These are phyloP conservation scores for Anagyrus pseudococci DNA, from an alignment of 2,888 invertebrate species.

Conservation along the genomic window DNA sequence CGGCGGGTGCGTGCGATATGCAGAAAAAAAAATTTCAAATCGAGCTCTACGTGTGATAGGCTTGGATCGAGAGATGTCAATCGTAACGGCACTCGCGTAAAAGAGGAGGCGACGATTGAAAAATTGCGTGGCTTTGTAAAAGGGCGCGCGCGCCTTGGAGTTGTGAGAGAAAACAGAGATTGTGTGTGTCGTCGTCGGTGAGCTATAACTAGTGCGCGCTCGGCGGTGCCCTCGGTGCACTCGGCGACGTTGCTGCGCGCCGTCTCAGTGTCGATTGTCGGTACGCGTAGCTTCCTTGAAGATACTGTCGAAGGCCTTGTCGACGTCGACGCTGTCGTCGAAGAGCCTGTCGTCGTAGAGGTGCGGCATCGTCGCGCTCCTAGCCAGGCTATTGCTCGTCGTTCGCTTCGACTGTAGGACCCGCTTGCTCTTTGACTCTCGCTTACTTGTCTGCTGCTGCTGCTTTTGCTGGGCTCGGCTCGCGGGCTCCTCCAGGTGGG, in stretches of 20 bases:
- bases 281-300: constrained; percentile 65
- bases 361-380: constrained; percentile 81
- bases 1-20: too few relatives aligned
- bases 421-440: constrained; percentile 25
- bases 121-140: too few relatives aligned
- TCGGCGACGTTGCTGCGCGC: too few relatives aligned
- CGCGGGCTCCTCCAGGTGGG: constrained; percentile 7
- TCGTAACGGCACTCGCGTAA: too few relatives aligned
- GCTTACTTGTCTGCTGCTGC: constrained; percentile 26
- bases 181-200: too few relatives aligned
- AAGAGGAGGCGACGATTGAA: neutral
- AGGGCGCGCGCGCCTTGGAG: too few relatives aligned
- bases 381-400: constrained; percentile 66
- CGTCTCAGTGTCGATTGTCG: constrained; percentile 41
- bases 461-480: constrained; percentile 43
- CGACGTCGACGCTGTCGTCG: constrained; percentile 81
- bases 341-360: constrained; percentile 65
- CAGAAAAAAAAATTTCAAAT: too few relatives aligned
- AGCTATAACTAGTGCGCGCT: constrained; percentile 12
- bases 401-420: constrained; percentile 25
- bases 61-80: too few relatives aligned
- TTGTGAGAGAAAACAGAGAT: neutral
- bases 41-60: too few relatives aligned
- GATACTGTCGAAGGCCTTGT: constrained; percentile 87
- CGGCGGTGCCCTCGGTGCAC: too few relatives aligned